A percentile compares a stretch with the other conserved stretches of the same genome.
phyloP scores from a whole-genome alignment of 2,797 vertebrate species.

The Smutsia temminckii region DNA sequence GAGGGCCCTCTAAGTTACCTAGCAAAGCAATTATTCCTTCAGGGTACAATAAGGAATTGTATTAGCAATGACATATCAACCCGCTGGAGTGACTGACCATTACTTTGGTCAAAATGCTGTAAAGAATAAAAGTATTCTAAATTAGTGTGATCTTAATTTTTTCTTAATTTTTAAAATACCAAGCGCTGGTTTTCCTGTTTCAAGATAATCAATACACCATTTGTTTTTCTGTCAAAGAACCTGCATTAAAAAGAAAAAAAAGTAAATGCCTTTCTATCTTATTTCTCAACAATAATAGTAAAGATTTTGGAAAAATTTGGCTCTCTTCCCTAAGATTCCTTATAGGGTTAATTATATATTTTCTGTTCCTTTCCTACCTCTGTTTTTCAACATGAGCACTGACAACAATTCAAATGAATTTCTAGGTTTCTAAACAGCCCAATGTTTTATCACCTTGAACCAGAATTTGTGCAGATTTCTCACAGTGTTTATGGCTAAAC shows the following conservation, averaged over 20 bases:
- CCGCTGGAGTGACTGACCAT: no score
- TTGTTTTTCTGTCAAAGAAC: background rate
- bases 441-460: background rate
- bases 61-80: background rate
- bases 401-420: background rate
- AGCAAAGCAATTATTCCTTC: background rate
- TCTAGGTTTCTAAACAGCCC: background rate
- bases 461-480: constrained; percentile 6
- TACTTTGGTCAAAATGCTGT: background rate
- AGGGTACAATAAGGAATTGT: no score
- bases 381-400: background rate
- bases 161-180: background rate
- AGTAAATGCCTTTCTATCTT: background rate
- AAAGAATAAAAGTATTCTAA: background rate
- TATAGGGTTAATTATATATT: background rate
- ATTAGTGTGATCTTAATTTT: constrained; percentile 29
- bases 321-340: background rate
- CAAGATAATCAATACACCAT: background rate
- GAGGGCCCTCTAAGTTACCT: background rate
- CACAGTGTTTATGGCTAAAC: background rate
- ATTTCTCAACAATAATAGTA: background rate
- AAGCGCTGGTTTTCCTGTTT: background rate
- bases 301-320: accelerated
- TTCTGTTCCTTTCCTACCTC: background rate
- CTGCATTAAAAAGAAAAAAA: background rate